Percentiles rank a stretch among this genome's conserved stretches.
phyloP scores from a whole-genome alignment of 2,888 invertebrate species.

The Drosophila maculinotata region DNA sequence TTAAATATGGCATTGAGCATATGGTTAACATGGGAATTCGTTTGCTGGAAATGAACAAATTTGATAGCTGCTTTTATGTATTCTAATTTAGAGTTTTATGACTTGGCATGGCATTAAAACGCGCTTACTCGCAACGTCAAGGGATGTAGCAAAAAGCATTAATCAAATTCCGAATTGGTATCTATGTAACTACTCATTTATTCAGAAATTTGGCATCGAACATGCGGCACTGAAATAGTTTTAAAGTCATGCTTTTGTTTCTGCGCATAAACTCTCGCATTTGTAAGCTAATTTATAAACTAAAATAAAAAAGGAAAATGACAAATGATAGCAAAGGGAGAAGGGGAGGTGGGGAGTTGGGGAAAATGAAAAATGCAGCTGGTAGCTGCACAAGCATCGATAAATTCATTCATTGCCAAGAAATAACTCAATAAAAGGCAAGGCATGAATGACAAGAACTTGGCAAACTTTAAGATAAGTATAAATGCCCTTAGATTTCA shows the following conservation, averaged over 20 bases:
- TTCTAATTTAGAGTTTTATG: conserved; percentile 51
- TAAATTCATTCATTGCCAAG: conserved; percentile 59
- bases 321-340: no score
- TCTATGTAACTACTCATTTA: conserved; percentile 50
- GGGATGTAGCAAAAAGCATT: conserved; percentile 3
- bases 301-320: not conserved
- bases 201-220: conserved; percentile 37
- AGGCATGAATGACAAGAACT: conserved; percentile 72
- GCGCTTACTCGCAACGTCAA: conserved; percentile 16
- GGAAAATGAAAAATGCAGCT: conserved; percentile 28
- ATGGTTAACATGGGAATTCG: conserved; percentile 23
- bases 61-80: conserved; percentile 46
- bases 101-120: conserved; percentile 29
- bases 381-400: conserved; percentile 49
- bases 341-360: conserved; percentile 3
- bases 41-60: conserved; percentile 13
- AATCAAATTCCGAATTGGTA: conserved; percentile 21
- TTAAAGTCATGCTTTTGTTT: conserved; percentile 35
- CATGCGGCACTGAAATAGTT: conserved; percentile 39
- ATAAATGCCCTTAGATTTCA: conserved; percentile 61
- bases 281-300: conserved; percentile 65
- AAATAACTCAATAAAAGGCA: conserved; percentile 72
- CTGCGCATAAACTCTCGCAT: conserved; percentile 43
- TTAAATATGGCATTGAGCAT: conserved; percentile 34
- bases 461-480: conserved; percentile 73